Percentiles rank a stretch among this genome's conserved stretches.
Conservation (phyloP, 2,888 invertebrate genomes). For the Priocnemis perturbator region DNA sequence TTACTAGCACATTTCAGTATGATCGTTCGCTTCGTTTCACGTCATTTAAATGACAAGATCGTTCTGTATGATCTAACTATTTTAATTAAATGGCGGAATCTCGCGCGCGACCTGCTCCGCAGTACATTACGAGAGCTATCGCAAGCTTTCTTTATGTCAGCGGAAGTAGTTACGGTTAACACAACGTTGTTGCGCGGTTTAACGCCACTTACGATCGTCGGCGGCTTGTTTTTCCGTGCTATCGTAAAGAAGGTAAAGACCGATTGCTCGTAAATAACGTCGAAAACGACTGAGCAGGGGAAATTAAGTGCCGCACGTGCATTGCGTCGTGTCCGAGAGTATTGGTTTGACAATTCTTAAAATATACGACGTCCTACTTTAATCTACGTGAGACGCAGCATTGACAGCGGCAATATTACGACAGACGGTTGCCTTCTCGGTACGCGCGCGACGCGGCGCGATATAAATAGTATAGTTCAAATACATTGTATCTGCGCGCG, state of each 20-base stretch:
- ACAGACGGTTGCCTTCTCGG: conserved; percentile 18
- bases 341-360: conserved; percentile 36
- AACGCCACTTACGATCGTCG: too few species aligned
- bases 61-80: conserved; percentile 36
- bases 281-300: too few species aligned
- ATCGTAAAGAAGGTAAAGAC: neutral
- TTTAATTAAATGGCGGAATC: conserved; percentile 48
- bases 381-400: conserved; percentile 34
- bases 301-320: too few species aligned
- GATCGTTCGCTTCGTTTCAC: conserved; percentile 51
- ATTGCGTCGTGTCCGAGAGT: neutral
- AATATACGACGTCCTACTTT: conserved; percentile 39
- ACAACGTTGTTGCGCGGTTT: too few species aligned
- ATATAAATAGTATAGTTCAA: conserved; percentile 38
- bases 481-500: conserved; percentile 30
- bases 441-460: neutral
- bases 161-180: too few species aligned
- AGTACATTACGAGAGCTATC: too few species aligned
- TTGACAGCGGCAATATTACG: conserved; percentile 33
- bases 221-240: too few species aligned
- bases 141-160: neutral
- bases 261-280: conserved; percentile 4
- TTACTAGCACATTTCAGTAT: conserved; percentile 57
- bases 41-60: conserved; percentile 45
- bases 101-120: conserved; percentile 9